phyloP scores from a whole-genome alignment of 2,113 vertebrate species.

The Xenopus laevis region DNA sequence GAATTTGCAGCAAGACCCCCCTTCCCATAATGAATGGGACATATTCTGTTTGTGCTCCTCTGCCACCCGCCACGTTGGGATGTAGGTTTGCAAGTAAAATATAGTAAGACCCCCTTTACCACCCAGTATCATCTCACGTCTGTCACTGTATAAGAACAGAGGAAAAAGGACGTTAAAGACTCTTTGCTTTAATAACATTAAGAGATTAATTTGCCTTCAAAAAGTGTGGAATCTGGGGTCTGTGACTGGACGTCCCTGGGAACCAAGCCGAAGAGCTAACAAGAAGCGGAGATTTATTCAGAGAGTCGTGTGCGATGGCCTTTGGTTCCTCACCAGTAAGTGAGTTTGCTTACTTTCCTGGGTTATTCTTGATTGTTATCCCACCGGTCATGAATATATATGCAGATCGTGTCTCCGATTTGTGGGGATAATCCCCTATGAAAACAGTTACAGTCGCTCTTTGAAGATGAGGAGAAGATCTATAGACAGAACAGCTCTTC shows the following conservation, averaged over 20 bases:
- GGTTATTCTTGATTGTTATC: conserved; percentile 34
- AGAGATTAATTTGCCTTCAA: conserved; percentile 37
- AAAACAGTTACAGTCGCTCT: conserved; percentile 43
- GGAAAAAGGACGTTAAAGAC: conserved; percentile 9
- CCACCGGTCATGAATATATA: conserved; percentile 40
- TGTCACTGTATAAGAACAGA: not conserved
- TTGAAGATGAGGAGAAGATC: conserved; percentile 31
- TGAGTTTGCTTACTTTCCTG: conserved; percentile 29
- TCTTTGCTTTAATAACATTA: conserved; percentile 33
- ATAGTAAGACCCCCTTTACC: not conserved
- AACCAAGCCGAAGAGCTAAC: conserved; percentile 31
- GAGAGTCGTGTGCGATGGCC: conserved; percentile 25
- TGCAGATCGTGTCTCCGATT: conserved; percentile 46
- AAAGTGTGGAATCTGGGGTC: conserved; percentile 16
- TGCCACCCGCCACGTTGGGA: not conserved
- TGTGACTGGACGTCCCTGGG: conserved; percentile 26
- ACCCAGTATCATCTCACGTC: conserved; percentile 35
- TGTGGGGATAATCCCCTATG: conserved; percentile 42
- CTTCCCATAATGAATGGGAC: not conserved
- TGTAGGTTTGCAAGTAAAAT: conserved; percentile 17
- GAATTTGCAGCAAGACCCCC: not conserved
- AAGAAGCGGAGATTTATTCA: conserved; percentile 16
- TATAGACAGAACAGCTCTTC: conserved; percentile 41
- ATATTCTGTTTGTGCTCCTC: not conserved
- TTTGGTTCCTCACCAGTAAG: conserved; percentile 16